Evolutionary conservation across 2,888 invertebrate genomes (phyloP), one percentile per base, ranked within the genome.

Genomic region (Chrysina gloriosa): DNA sequence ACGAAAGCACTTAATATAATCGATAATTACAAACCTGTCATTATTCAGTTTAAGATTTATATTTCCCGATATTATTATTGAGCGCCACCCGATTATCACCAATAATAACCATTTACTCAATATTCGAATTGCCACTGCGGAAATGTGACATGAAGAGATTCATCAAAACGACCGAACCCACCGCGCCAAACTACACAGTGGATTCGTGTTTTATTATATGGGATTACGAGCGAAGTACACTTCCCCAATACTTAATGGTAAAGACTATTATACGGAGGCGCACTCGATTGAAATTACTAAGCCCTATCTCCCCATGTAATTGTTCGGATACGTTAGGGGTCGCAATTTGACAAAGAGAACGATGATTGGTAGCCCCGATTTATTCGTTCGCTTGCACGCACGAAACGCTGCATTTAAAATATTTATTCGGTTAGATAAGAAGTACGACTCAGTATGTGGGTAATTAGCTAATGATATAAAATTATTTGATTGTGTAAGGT

Each of bases 381-480:
- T n/a, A n/a, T n/a, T 42, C 58, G n/a, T 42, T 21, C 42, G 58
- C 42, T 27, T 45, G n/a, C n/a, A n/a, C 19, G 25, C 58, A 61
- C 42, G 42, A 42, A 61, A 61, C 25, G 9, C 23, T 42, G 9
- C 42, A 45, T 45, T 42, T 42, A 27, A 61, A 61, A 61, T 42
- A 42, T 61, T 27, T 61, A 61, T 61, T 16, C 42, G 25, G 14
- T 21, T 27, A 42, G 42, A 45, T 27, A 61, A 42, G 27, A 5
- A 42, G 27, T 16, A 61, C 27, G 25, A 6, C 29, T 25, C 29
- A 9, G 31, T 16, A 61, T 61, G 58, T 7, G 42, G 42, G 42
- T 42, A 61, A 61, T 61, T 61, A 42, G 42, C 42, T 61, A 61
- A 61, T 61, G 45, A 61, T 61, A 42, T 21, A 27, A 9, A 27